Conservation (phyloP, 92 coral and sea anemone species). For the Parazoanthus atlanticus region DNA sequence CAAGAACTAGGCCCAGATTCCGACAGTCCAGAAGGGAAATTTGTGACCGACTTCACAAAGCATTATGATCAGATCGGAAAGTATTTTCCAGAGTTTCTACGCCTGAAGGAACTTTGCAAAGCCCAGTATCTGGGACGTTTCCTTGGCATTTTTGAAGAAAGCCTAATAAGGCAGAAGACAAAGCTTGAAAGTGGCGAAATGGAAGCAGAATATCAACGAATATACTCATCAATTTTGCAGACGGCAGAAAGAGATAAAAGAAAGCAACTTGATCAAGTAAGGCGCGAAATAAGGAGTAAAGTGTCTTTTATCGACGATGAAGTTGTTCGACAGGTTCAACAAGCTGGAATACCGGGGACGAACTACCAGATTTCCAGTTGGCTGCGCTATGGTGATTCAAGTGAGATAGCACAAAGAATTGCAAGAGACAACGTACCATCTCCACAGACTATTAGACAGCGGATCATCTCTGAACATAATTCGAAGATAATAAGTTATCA, state of each 20-base stretch:
- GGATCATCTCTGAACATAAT: constrained; percentile 15
- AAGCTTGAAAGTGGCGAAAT: constrained; percentile 18
- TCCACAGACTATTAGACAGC: constrained; percentile 22
- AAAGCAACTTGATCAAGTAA: constrained; percentile 4
- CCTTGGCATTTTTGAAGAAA: constrained; percentile 27
- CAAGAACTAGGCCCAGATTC: constrained; percentile 46
- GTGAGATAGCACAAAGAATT: constrained; percentile 27
- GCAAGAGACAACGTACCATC: constrained; percentile 37
- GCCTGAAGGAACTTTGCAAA: constrained; percentile 58
- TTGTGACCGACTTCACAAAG: constrained; percentile 39
- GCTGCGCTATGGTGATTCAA: constrained; percentile 42
- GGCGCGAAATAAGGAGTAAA: constrained; percentile 22
- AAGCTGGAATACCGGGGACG: constrained; percentile 22
- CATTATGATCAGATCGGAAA: constrained; percentile 50
- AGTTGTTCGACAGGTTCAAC: constrained; percentile 36
- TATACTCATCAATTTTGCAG: constrained; percentile 19
- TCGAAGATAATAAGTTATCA: not conserved
- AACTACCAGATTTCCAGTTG: constrained; percentile 24
- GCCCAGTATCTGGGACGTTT: constrained; percentile 44
- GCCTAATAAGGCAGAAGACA: not conserved
- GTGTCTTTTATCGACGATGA: constrained; percentile 25
- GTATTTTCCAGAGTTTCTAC: constrained; percentile 49
- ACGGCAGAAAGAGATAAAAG: not conserved
- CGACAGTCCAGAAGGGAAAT: constrained; percentile 49
- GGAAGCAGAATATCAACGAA: constrained; percentile 23